Conservation (phyloP, 2,113 vertebrate species). For the Leptobrachium leishanense region DNA sequence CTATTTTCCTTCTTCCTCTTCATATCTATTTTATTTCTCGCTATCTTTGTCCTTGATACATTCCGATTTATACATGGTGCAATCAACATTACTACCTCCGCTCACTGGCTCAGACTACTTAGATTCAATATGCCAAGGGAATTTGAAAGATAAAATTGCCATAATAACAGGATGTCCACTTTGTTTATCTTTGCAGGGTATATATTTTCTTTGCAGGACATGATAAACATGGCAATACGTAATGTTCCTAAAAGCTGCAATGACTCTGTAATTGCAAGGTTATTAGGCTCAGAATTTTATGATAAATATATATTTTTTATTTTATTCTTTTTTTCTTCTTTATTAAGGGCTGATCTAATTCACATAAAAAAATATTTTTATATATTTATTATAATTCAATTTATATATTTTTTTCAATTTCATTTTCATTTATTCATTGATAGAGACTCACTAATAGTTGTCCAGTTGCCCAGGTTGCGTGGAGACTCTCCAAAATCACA, state of each 20-base stretch:
- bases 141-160: conserved; percentile 40
- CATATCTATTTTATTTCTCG: conserved; percentile 41
- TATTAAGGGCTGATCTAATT: no score
- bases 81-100: conserved; percentile 24
- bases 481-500: no score
- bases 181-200: conserved; percentile 38
- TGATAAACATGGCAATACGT: conserved; percentile 21
- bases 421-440: no score
- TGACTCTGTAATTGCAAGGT: conserved; percentile 14
- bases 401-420: no score
- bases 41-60: conserved; percentile 45
- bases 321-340: no score
- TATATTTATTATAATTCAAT: no score
- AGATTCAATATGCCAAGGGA: conserved; percentile 37
- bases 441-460: no score
- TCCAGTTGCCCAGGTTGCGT: no score
- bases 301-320: conserved; percentile 2
- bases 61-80: conserved; percentile 38
- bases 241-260: conserved; percentile 11
- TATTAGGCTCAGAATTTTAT: conserved; percentile 12
- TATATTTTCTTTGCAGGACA: conserved; percentile 32
- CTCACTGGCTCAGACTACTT: conserved; percentile 28
- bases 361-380: no score
- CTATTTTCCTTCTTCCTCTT: conserved; percentile 40
- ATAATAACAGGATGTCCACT: conserved; percentile 43